phyloP scores from a whole-genome alignment of 2,113 vertebrate genomes.

The Romanogobio albipinnatus region DNA sequence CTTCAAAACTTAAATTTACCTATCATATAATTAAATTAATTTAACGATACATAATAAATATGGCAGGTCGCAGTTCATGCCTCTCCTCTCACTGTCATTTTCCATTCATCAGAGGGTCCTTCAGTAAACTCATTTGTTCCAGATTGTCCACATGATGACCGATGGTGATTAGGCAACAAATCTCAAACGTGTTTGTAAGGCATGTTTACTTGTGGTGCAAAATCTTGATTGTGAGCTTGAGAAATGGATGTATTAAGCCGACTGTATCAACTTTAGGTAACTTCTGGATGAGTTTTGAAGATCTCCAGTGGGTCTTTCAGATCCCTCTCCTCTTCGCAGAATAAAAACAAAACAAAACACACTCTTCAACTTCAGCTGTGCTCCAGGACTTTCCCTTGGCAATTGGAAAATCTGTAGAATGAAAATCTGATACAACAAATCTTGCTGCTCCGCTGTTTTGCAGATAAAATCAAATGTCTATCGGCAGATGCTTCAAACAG shows the following conservation, averaged over 20 bases:
- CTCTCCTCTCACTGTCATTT: constrained; percentile 57
- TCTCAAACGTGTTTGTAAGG: not conserved
- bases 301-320: not conserved
- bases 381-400: not conserved
- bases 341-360: not conserved
- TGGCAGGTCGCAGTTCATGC: constrained; percentile 61
- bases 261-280: not conserved
- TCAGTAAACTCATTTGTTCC: not conserved
- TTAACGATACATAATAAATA: not conserved
- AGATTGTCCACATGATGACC: not conserved
- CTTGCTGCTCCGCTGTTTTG: not conserved
- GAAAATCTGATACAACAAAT: not conserved
- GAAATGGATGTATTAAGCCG: not conserved
- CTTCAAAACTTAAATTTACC: not conserved
- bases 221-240: constrained; percentile 1
- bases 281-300: not conserved
- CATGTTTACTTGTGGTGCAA: not conserved
- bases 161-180: not conserved
- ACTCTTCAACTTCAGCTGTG: not conserved
- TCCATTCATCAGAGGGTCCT: not conserved
- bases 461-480: not conserved
- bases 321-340: not conserved
- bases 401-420: not conserved
- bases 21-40: not conserved
- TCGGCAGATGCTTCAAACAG: not conserved